Percentiles rank a stretch among this genome's conserved stretches.
Conservation (phyloP, 1,140 invertebrate species). For the Drosophila mojavensis region DNA sequence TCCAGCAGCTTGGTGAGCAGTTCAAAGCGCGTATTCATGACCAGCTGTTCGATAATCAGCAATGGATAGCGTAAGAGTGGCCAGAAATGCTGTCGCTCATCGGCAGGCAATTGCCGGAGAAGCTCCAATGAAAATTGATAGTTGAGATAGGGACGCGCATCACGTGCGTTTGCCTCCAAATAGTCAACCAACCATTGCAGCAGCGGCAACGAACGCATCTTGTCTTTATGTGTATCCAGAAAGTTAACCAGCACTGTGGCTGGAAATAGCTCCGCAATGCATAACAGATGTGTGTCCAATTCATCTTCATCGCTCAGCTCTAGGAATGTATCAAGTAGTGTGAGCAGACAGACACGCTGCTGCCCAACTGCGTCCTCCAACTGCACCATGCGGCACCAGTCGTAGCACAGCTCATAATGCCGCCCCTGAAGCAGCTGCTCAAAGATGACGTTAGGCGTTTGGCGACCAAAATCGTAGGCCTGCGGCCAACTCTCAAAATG, state of each 20-base stretch:
- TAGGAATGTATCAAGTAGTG: conserved; percentile 57
- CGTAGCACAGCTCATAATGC: conserved; percentile 87
- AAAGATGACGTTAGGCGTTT: conserved; percentile 84
- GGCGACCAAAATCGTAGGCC: conserved; percentile 84
- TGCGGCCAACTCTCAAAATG: conserved; percentile 84
- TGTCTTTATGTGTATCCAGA: conserved; percentile 87
- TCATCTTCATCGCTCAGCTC: conserved; percentile 60
- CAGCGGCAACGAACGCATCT: conserved; percentile 86
- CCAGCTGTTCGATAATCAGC: conserved; percentile 89
- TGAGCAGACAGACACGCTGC: conserved; percentile 55
- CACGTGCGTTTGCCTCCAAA: conserved; percentile 86
- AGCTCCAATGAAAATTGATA: conserved; percentile 84
- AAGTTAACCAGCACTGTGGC: conserved; percentile 85
- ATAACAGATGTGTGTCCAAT: conserved; percentile 84
- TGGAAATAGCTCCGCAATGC: conserved; percentile 83
- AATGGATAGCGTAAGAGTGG: conserved; percentile 88
- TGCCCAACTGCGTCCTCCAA: conserved; percentile 80
- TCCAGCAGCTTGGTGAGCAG: conserved; percentile 86
- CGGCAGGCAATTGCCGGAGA: conserved; percentile 84
- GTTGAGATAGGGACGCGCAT: conserved; percentile 86
- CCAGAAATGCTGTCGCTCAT: conserved; percentile 86
- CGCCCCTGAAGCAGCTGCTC: conserved; percentile 84
- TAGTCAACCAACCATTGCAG: conserved; percentile 87
- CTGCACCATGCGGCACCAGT: conserved; percentile 86
- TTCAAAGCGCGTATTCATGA: conserved; percentile 91